Conservation (phyloP, 1,140 invertebrate species). For the Ceratosolen solmsi region DNA sequence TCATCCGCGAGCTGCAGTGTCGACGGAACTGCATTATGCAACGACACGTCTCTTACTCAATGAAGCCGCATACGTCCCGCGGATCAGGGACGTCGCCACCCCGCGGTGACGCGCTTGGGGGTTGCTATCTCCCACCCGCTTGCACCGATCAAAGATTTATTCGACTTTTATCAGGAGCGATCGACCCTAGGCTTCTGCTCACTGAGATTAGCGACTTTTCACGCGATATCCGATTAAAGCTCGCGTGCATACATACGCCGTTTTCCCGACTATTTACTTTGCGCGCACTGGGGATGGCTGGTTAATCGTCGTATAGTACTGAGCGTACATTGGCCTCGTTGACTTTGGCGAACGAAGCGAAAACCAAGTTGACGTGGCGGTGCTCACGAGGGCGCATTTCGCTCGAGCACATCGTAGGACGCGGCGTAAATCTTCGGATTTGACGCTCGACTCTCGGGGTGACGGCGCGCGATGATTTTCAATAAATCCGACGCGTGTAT, state of each 20-base stretch:
- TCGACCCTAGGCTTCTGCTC: not conserved
- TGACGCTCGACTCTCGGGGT: not conserved
- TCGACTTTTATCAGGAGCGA: not conserved
- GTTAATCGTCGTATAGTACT: too few relatives aligned
- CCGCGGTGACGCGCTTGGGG: not conserved
- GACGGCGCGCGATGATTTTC: not conserved
- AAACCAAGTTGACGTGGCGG: too few relatives aligned
- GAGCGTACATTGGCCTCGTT: too few relatives aligned
- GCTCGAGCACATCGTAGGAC: not conserved
- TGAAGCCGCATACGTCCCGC: constrained; percentile 54
- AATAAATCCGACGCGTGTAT: not conserved
- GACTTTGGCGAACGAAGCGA: too few relatives aligned
- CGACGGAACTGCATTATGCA: constrained; percentile 62
- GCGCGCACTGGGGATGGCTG: too few relatives aligned
- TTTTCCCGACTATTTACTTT: too few relatives aligned
- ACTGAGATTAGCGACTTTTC: not conserved
- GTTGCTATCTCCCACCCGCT: not conserved
- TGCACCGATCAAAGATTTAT: not conserved
- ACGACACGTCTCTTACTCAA: constrained; percentile 55
- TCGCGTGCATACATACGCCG: not conserved
- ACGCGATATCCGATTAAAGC: not conserved
- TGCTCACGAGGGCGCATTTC: too few relatives aligned
- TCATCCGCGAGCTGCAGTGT: constrained; percentile 51
- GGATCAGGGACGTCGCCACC: constrained; percentile 52
- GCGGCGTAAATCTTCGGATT: not conserved